Evolutionary conservation across 1,140 invertebrate species (phyloP).

Genomic region (Apis mellifera): Amel_HAv3.1 CM009932.2:12299001-12299500

Average conservation of each 20-base stretch:
- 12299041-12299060: constrained; percentile 40
- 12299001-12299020: neutral
- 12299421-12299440: neutral
- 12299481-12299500: constrained; percentile 55
- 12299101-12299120: neutral
- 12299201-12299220: neutral
- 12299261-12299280: constrained; percentile 8
- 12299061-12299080: constrained; percentile 22
- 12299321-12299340: too few species aligned
- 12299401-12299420: constrained; percentile 54
- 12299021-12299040: neutral
- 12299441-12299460: too few species aligned
- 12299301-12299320: constrained; percentile 3
- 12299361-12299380: constrained; percentile 56
- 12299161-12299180: constrained; percentile 25
- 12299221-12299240: constrained; percentile 22
- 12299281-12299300: constrained; percentile 20
- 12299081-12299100: neutral
- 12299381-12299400: constrained; percentile 68
- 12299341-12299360: constrained; percentile 13
- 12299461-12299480: constrained; percentile 66
- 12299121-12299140: too few species aligned
- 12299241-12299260: constrained; percentile 31
- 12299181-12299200: constrained; percentile 23
- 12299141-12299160: constrained; percentile 21